phyloP scores from a whole-genome alignment of 2,113 vertebrate genomes.

The Pygoscelis adeliae region DNA sequence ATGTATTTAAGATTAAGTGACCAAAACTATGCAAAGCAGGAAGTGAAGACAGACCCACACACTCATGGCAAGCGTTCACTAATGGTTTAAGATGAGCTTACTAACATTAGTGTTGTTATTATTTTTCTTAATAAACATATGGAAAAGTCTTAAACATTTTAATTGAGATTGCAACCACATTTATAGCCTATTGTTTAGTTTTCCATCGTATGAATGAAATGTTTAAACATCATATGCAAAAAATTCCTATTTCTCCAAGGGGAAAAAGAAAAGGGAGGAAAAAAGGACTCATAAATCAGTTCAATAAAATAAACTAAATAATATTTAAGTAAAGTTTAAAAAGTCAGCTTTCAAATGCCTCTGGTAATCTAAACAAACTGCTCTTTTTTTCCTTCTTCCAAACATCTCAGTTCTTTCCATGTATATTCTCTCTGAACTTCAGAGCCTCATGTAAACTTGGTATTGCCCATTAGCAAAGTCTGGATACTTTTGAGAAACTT shows the following conservation, averaged over 20 bases:
- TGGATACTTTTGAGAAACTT: not conserved
- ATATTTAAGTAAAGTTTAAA: not conserved
- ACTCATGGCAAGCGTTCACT: not conserved
- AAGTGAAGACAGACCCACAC: not conserved
- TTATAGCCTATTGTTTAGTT: not conserved
- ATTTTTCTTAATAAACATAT: not conserved
- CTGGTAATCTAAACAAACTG: not conserved
- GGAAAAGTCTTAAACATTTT: not conserved
- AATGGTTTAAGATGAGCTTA: not conserved
- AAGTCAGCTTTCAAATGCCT: not conserved
- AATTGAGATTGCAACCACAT: not conserved
- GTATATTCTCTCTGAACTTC: not conserved
- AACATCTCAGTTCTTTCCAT: not conserved
- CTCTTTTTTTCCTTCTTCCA: not conserved
- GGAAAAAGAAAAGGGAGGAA: not conserved
- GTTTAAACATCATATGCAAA: not conserved
- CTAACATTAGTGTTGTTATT: not conserved
- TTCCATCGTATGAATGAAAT: not conserved
- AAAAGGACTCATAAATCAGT: not conserved
- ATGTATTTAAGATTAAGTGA: not conserved
- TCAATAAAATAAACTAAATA: not conserved
- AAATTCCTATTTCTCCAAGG: not conserved
- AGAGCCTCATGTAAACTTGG: not conserved
- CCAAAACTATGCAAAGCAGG: not conserved
- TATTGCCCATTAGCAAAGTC: not conserved